Evolutionary conservation across 2,888 invertebrate genomes (phyloP), one percentile per base, ranked within the genome.

Genomic region (Frankliniella fusca): DNA sequence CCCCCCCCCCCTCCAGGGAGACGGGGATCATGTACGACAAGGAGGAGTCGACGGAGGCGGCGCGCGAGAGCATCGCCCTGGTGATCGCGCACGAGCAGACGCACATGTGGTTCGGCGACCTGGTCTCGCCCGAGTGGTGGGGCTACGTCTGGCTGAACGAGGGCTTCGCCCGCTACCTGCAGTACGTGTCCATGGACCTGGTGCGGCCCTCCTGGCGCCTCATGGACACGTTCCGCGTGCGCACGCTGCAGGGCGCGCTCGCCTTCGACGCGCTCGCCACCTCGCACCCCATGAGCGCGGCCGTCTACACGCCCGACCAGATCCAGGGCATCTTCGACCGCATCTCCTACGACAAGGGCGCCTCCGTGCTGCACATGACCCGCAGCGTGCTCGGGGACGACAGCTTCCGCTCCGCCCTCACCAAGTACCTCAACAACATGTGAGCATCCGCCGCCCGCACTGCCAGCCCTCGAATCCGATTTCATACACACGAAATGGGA

Each of bases 161-260:
- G 84, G 89, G 90, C 3, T 90, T 90, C 84, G 90, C 90, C 38
- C 86, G 86, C 61, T 90, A 88, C 85, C 86, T 90, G 48, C 88
- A 89, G 84, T 89, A 89, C 83, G 83, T 87, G 23, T 23, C 70
- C 70, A n/a, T 76, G 70, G 70, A 23, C 70, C 23, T 1, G 92
- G 90, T 91, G 12, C 86, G 88, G 28, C 90, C 90, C 0, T 88
- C 87, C 82, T 92, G 92, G 91, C 88, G 90, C 11, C 88, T 91
- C 88, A 90, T 90, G 88, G 90, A 91, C 70, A 90, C 91, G 86
- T 91, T 90, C 80, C 89, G 90, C n/a, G 87, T 90, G 20, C 86
- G 88, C 1, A 87, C 90, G 20, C 91, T 92, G 88, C 91, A 91
- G 84, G 87, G 70, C 70, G 70, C 70, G 23, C 70, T 76, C 11